Evolutionary conservation across 92 coral and sea anemone genomes (phyloP).

Genomic region (Porites rus): DNA sequence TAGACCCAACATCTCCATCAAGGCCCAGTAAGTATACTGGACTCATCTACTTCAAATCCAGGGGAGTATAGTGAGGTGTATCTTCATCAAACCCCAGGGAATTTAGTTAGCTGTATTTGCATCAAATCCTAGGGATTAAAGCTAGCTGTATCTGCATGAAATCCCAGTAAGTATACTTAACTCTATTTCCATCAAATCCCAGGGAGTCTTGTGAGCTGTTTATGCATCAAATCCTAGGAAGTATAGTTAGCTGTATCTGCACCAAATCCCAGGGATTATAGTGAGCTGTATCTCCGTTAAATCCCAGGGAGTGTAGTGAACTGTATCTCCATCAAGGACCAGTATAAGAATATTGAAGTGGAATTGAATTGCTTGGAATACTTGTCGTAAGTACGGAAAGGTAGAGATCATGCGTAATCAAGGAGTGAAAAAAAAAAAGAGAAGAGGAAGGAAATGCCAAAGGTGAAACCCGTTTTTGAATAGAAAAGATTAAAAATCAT

Average conservation of each 20-base stretch:
- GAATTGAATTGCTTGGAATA: background rate
- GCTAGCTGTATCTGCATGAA: slow-evolving; percentile 62
- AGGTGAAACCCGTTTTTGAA: too few relatives aligned
- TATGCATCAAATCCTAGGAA: slow-evolving; percentile 88
- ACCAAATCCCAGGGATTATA: slow-evolving; percentile 93
- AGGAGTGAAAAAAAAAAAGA: background rate
- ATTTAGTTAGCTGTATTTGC: slow-evolving; percentile 34
- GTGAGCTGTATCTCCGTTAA: slow-evolving; percentile 64
- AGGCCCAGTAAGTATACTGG: slow-evolving; percentile 92
- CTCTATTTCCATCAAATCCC: too few relatives aligned
- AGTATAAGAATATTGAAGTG: slow-evolving; percentile 67
- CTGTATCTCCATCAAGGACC: slow-evolving; percentile 83
- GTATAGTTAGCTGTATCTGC: slow-evolving; percentile 59
- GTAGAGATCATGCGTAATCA: background rate
- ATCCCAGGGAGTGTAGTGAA: slow-evolving; percentile 85
- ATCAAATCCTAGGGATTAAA: slow-evolving; percentile 80
- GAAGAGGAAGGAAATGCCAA: too few relatives aligned
- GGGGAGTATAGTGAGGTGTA: too few relatives aligned
- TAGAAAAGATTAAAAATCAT: too few relatives aligned
- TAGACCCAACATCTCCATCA: slow-evolving; percentile 88
- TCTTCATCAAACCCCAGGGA: too few relatives aligned
- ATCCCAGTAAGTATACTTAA: slow-evolving; percentile 86
- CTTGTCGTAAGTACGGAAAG: background rate
- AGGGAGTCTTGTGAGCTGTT: too few relatives aligned
- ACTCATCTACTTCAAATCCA: too few relatives aligned